Evolutionary conservation across 1,140 invertebrate genomes (phyloP).

Genomic region (Anastatus disparis): DNA sequence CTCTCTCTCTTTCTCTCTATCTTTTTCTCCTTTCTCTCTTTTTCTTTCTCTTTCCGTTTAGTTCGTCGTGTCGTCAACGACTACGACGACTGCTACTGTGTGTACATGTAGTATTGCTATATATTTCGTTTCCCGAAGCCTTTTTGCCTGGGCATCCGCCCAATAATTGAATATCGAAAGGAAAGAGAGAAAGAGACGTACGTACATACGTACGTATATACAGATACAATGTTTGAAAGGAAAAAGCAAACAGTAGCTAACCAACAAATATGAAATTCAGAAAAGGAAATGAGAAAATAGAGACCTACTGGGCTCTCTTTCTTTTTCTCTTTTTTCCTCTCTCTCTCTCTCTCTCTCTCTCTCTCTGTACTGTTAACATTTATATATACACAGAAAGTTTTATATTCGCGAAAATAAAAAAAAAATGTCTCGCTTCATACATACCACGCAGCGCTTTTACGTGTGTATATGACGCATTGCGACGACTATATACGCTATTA

Average conservation of each 20-base stretch:
- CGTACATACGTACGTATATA: too few species aligned
- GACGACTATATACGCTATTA: too few species aligned
- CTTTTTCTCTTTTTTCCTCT: not conserved
- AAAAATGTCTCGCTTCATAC: too few species aligned
- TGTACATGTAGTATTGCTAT: too few species aligned
- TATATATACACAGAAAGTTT: not conserved
- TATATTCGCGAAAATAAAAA: too few species aligned
- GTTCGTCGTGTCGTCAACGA: not conserved
- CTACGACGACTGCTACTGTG: not conserved
- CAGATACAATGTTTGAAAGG: too few species aligned
- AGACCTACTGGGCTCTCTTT: not conserved
- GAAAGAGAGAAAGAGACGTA: not conserved
- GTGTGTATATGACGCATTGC: too few species aligned
- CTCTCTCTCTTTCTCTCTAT: not conserved
- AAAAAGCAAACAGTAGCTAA: not conserved
- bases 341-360: not conserved
- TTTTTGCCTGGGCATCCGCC: constrained; percentile 40
- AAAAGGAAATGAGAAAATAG: constrained; percentile 41
- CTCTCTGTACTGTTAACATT: not conserved
- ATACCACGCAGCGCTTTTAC: too few species aligned
- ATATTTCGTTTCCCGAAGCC: constrained; percentile 32
- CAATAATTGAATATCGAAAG: constrained; percentile 43
- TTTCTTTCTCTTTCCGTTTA: too few species aligned
- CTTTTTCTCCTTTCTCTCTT: not conserved
- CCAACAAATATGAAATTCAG: constrained; percentile 35